Evolutionary conservation across 1,140 invertebrate genomes (phyloP).

Genomic region (Paramacrobiotus metropolitanus): DNA sequence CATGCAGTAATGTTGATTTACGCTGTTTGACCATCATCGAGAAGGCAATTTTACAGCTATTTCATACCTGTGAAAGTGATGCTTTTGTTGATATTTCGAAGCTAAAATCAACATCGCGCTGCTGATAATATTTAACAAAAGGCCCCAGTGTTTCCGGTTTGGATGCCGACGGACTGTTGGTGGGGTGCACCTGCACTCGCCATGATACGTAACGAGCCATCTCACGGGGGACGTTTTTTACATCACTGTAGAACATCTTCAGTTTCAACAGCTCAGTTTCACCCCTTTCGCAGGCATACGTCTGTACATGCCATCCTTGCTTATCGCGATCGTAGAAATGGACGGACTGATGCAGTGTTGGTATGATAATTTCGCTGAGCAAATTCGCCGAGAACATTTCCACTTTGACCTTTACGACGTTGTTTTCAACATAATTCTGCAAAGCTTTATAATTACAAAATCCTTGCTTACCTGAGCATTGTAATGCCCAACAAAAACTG

Average conservation of each 20-base stretch:
- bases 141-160: background rate
- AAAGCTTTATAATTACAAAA: too few relatives aligned
- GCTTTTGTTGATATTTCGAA: background rate
- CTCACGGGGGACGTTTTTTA: background rate
- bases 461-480: too few relatives aligned
- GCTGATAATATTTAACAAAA: background rate
- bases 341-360: background rate
- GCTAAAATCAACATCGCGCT: slow-evolving; percentile 1
- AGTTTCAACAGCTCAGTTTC: background rate
- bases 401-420: background rate
- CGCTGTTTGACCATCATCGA: too few relatives aligned
- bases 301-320: background rate
- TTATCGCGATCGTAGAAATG: slow-evolving; percentile 4
- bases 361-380: background rate
- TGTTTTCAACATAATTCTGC: background rate
- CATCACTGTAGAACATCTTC: background rate
- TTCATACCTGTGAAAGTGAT: background rate
- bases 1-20: too few relatives aligned
- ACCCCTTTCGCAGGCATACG: background rate
- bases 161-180: background rate
- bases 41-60: too few relatives aligned
- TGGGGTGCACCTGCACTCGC: background rate
- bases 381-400: slow-evolving; percentile 1
- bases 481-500: too few relatives aligned
- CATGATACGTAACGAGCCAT: background rate